phyloP scores from a whole-genome alignment of 2,888 invertebrate genomes.

The Mactromeris polynyma region DNA sequence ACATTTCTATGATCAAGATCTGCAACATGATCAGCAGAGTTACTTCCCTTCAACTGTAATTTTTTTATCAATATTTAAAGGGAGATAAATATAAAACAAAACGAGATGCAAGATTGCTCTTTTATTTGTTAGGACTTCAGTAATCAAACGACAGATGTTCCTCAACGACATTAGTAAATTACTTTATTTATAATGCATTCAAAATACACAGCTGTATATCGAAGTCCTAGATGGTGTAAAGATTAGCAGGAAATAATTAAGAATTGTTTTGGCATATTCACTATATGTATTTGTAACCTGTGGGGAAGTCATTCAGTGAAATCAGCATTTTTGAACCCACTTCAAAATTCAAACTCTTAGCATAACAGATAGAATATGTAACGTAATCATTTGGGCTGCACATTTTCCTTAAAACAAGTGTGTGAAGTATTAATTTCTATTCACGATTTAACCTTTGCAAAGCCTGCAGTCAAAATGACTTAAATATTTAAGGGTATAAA shows the following conservation, averaged over 20 bases:
- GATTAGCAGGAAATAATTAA: neutral
- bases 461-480: neutral
- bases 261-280: neutral
- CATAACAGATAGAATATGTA: too few species aligned
- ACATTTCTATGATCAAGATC: neutral
- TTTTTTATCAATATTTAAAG: neutral
- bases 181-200: conserved; percentile 13
- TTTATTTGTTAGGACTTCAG: conserved; percentile 29
- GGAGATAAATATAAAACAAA: conserved; percentile 4
- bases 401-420: neutral
- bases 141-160: conserved; percentile 14
- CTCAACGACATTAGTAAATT: conserved; percentile 23
- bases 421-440: neutral
- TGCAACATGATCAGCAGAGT: neutral
- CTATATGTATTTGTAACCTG: neutral
- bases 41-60: neutral
- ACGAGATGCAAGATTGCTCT: conserved; percentile 10
- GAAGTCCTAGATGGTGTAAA: neutral
- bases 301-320: neutral
- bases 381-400: too few species aligned
- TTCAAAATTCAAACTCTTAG: neutral
- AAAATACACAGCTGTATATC: conserved; percentile 8
- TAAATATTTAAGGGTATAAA: neutral
- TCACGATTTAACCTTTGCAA: neutral
- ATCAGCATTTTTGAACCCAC: neutral